phyloP scores from a whole-genome alignment of 64 coral and sea anemone species.

The Pachyseris speciosa region DNA sequence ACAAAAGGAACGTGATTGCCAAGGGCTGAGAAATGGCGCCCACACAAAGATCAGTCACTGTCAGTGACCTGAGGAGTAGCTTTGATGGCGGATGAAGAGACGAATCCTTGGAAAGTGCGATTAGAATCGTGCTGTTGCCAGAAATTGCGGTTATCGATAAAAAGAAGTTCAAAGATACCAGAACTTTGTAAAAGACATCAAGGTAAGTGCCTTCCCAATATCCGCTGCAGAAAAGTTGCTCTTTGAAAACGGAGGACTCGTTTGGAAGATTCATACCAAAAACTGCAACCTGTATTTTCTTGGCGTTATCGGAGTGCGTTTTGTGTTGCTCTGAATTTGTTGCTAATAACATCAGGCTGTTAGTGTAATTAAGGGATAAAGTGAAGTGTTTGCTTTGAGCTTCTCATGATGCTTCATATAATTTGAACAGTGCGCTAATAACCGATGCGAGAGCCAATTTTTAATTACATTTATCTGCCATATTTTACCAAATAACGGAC shows the following conservation, averaged over 20 bases:
- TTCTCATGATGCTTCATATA: no score
- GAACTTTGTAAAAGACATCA: not conserved
- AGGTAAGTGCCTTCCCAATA: constrained; percentile 5
- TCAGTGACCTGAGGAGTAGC: constrained; percentile 41
- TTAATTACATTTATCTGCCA: no score
- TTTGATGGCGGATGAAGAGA: constrained; percentile 63
- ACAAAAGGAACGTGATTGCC: not conserved
- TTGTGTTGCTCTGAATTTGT: no score
- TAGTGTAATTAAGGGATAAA: no score
- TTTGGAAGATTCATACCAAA: not conserved
- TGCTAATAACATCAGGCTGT: no score
- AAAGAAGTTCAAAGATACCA: not conserved
- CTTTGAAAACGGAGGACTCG: not conserved
- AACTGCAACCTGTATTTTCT: no score
- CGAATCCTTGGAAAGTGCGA: constrained; percentile 39
- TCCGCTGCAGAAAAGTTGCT: no score
- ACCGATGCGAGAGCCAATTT: no score
- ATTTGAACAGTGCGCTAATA: no score
- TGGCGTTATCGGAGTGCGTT: no score
- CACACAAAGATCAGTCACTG: constrained; percentile 65
- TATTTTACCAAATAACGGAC: no score
- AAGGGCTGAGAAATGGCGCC: constrained; percentile 68
- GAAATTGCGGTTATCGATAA: constrained; percentile 16
- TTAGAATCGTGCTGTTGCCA: constrained; percentile 53
- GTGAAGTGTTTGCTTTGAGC: no score